Conservation (phyloP, 1,140 invertebrate species). For the Medauroidea extradentata region DNA sequence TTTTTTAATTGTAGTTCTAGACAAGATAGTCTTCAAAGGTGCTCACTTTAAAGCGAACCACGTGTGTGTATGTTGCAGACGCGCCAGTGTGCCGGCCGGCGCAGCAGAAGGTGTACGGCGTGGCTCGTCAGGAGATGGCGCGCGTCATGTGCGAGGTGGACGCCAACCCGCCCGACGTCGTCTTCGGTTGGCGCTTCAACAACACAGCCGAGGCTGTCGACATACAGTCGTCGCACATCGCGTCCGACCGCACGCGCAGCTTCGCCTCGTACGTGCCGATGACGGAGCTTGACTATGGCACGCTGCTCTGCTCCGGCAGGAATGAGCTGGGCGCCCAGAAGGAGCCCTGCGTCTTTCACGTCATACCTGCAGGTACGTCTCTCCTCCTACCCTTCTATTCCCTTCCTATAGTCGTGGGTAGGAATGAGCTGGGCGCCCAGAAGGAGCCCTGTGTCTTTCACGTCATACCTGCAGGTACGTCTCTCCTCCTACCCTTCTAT, state of each 20-base stretch:
- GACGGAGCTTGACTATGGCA: constrained; percentile 67
- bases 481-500: no score
- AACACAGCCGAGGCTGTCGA: constrained; percentile 60
- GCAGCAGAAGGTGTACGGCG: constrained; percentile 65
- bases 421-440: no score
- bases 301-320: constrained; percentile 62
- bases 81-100: constrained; percentile 62
- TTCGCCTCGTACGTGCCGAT: constrained; percentile 62
- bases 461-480: no score
- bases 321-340: constrained; percentile 62
- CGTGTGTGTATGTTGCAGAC: constrained; percentile 49
- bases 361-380: constrained; percentile 66
- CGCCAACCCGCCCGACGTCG: constrained; percentile 67
- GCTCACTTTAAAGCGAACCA: no score
- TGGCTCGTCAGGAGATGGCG: constrained; percentile 70
- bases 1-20: no score
- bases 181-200: constrained; percentile 75
- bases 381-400: no score
- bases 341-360: constrained; percentile 64
- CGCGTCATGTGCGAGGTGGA: constrained; percentile 76
- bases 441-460: no score
- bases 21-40: no score
- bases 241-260: constrained; percentile 55
- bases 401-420: no score
- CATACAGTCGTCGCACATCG: constrained; percentile 55